Base-by-base conservation (phyloP, 1,140 invertebrate species). In the Ephestia elutella region DNA sequence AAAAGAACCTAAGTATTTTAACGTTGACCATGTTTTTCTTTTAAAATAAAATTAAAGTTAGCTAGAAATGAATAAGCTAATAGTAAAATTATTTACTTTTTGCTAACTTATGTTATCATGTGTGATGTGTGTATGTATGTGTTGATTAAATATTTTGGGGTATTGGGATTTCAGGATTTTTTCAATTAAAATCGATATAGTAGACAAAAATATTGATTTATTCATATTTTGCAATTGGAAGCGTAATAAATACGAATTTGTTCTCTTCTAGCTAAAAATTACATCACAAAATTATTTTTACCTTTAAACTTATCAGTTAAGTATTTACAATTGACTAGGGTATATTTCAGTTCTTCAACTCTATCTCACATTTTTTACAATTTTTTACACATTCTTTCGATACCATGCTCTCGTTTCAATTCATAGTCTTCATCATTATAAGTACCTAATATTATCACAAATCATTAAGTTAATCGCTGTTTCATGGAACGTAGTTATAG, bases 301-400 rank as follows among this genome's bases (percentile, higher is more conserved):
- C 53, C 32, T 60, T 30, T 18, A 61, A 66, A 73, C 65, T 71
- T 78, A 79, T 56, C 67, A 62, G 59, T 66, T 78, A 72, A 60
- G 57, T 86, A 87, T 86, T 78, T 87, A 86, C 85, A 86, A 87
- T 87, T 87, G 85, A 87, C 85, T 87, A 87, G 85, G 83, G 79
- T 86, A 87, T 80, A 86, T 73, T 86, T 87, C 85, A 87, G 85
- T 87, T 87, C 85, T 84, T 82, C 78, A 69, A 80, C 76, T 76
- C 63, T 77, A 65, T 69, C 64, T 66, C 66, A 76, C 54, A 66
- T 59, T 62, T 65, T 66, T 67, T 70, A 70, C 70, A 63, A 80
- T 80, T 66, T 61, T 53, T 0, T 21, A 62, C 69, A 77, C 38
- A 61, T 78, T 68, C 71, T 66, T 61, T 70, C 61, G n/a, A n/a